Conservation (phyloP, 2,797 vertebrate species). For the Streptopelia turtur region DNA sequence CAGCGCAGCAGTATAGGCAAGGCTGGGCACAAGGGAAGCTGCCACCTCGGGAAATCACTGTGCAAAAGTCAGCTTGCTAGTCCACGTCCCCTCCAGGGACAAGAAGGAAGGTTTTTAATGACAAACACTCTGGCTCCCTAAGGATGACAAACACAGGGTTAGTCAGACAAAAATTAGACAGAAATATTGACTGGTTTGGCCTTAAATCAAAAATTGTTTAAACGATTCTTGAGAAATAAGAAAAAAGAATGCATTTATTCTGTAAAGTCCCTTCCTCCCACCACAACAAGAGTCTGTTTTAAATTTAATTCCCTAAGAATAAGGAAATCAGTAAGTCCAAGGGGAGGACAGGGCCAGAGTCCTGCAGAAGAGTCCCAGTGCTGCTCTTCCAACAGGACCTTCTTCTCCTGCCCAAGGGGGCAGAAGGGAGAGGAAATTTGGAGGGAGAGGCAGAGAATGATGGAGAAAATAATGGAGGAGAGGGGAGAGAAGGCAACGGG, state of each 20-base stretch:
- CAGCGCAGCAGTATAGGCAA: neutral
- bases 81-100: neutral
- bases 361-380: neutral
- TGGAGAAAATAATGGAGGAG: neutral
- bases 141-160: slow-evolving; percentile 22
- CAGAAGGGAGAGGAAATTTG: neutral
- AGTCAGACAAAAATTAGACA: slow-evolving; percentile 47
- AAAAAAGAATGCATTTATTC: slow-evolving; percentile 9
- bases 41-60: neutral
- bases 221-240: neutral
- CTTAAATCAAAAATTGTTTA: slow-evolving; percentile 32
- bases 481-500: neutral
- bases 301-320: slow-evolving; percentile 60
- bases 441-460: neutral
- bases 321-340: slow-evolving; percentile 29
- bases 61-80: neutral
- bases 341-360: neutral
- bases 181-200: slow-evolving; percentile 46
- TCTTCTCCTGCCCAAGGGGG: neutral
- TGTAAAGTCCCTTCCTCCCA: slow-evolving; percentile 24
- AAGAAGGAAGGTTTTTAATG: slow-evolving; percentile 29
- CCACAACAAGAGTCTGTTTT: slow-evolving; percentile 46
- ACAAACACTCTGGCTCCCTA: slow-evolving; percentile 18
- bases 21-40: neutral
- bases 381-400: slow-evolving; percentile 8